Evolutionary conservation across 1,140 invertebrate species (phyloP), one percentile per base, ranked within the genome.

Genomic region (Panulirus ornatus): DNA sequence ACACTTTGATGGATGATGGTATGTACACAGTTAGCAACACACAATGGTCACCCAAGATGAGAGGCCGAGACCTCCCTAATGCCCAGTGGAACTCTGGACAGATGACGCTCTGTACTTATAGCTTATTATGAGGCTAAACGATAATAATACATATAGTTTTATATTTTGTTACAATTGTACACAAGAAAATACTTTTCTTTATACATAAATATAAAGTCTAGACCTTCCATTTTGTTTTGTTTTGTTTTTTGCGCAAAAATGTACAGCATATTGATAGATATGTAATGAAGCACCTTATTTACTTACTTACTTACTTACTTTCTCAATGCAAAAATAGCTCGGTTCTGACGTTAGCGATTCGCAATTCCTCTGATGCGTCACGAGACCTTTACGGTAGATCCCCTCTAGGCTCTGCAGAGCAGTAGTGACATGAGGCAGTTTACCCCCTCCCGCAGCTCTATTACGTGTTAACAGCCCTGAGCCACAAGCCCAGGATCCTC

Each of bases 141-240:
- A 8, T 6, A 30, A 30, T 8, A 30, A 27, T 6, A 47, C 5
- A 47, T 6, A 47, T 6, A 47, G 5, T 5, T 47, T 6, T 6
- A 47, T 47, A 47, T 14, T 47, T 47, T 27, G 8, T 66, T 6
- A 27, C n/a, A 3, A 22, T 19, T 58, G 54, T 66, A 66, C 58
- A 66, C 58, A 66, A 66, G 58, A 30, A 66, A 66, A 30, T 66
- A 66, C 27, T 30, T 30, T 66, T 66, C n/a, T 66, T 66, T 34
- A 66, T 66, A 66, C 58, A 66, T 66, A 8, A 66, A 66, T 66
- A 66, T 22, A 19, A 58, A 58, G 54, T 66, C 27, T 66, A 2
- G 58, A 66, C 5, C 11, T 58, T 22, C 19, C 3, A 22, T 66
- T 1, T 66, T 3, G n/a, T n/a, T 66, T 9, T 2, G 0, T 66